phyloP scores from a whole-genome alignment of 2,888 invertebrate species.

The Xestia ashworthii region DNA sequence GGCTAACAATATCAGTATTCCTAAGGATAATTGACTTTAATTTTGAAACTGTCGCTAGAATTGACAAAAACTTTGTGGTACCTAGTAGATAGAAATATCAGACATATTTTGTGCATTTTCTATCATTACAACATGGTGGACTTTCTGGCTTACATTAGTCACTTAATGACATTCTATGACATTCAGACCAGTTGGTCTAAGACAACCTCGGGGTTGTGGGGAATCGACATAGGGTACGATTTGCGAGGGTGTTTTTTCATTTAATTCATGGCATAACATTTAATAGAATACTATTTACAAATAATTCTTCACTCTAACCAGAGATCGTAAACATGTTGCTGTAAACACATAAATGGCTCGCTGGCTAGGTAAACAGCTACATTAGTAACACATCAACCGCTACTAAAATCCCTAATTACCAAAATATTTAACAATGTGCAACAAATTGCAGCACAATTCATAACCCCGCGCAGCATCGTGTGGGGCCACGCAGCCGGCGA shows the following conservation, averaged over 20 bases:
- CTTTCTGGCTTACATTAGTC: background rate
- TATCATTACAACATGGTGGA: background rate
- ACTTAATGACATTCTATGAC: background rate
- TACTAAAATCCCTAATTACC: conserved; percentile 61
- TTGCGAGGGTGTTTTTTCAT: background rate
- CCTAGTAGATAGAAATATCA: background rate
- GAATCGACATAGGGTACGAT: background rate
- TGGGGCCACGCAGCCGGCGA: conserved; percentile 79
- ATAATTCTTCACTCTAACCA: background rate
- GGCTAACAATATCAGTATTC: background rate
- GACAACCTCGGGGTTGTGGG: background rate
- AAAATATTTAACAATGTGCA: conserved; percentile 63
- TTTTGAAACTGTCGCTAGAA: background rate
- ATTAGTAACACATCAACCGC: conserved; percentile 55
- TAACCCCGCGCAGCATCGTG: conserved; percentile 57
- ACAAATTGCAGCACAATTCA: conserved; percentile 56
- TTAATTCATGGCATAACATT: background rate
- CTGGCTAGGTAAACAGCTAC: conserved; percentile 50
- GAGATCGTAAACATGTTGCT: conserved; percentile 36
- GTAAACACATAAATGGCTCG: conserved; percentile 40
- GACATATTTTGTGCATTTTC: background rate
- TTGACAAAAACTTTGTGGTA: background rate
- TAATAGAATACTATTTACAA: background rate
- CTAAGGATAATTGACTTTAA: background rate
- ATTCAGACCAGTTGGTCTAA: background rate